Percentiles rank a stretch among this genome's conserved stretches.
These are phyloP conservation scores for Bombus soroeensis DNA, from an alignment of 1,140 invertebrate species.

Conservation along the genomic window DNA sequence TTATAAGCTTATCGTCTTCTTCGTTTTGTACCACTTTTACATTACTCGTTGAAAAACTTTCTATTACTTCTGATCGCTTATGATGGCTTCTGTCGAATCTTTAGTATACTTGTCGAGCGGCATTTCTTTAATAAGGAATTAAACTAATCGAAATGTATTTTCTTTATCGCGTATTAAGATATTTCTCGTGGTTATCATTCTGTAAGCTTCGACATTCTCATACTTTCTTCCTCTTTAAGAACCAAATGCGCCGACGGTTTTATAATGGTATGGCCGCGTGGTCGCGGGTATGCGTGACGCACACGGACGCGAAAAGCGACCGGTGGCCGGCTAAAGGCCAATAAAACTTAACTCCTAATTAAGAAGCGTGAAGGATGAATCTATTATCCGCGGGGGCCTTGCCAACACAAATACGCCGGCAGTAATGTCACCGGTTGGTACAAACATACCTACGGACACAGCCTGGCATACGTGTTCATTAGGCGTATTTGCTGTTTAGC, in stretches of 20 bases:
- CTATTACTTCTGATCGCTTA: no score
- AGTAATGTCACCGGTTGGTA: constrained; percentile 77
- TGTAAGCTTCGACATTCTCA: no score
- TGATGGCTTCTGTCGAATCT: no score
- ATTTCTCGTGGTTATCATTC: no score
- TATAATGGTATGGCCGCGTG: constrained; percentile 59
- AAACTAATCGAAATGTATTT: no score
- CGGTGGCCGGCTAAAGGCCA: constrained; percentile 74
- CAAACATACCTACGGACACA: constrained; percentile 77
- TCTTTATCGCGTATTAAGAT: no score
- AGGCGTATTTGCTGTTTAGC: constrained; percentile 83
- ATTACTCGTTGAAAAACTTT: no score
- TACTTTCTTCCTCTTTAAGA: neutral
- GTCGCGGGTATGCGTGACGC: constrained; percentile 31
- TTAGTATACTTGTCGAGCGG: no score
- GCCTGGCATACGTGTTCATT: constrained; percentile 82
- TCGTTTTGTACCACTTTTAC: no score
- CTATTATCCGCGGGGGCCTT: constrained; percentile 77
- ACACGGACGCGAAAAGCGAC: constrained; percentile 44
- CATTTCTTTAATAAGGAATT: no score
- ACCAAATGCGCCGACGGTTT: neutral
- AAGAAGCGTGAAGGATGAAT: constrained; percentile 83
- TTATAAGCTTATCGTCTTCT: no score
- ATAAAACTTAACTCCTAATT: constrained; percentile 82
- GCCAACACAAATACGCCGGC: constrained; percentile 74